phyloP scores from a whole-genome alignment of 2,797 vertebrate genomes.

The Poeciliopsis paucimaculata region DNA sequence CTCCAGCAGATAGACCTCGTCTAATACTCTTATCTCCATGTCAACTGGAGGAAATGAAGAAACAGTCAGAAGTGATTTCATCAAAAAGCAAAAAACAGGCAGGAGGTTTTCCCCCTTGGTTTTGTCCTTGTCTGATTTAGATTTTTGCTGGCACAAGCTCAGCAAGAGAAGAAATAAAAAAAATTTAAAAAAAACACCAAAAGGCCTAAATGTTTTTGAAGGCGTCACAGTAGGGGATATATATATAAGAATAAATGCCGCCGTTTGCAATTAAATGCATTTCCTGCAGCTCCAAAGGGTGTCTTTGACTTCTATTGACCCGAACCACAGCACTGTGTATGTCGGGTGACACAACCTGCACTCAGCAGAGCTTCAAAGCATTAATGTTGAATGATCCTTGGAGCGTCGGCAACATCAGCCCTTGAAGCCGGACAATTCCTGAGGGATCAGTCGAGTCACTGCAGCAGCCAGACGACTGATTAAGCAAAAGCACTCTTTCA shows the following conservation, averaged over 20 bases:
- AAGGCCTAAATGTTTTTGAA: neutral
- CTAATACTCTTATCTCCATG: neutral
- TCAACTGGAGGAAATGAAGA: constrained; percentile 5
- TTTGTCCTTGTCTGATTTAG: neutral
- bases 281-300: constrained; percentile 17
- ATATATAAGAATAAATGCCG: neutral
- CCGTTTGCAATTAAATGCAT: constrained; percentile 7
- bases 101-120: neutral
- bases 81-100: constrained; percentile 5
- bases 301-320: constrained; percentile 37
- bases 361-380: constrained; percentile 30
- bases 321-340: neutral
- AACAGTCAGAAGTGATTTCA: constrained; percentile 11
- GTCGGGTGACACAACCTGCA: constrained; percentile 23
- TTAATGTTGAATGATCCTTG: constrained; percentile 29
- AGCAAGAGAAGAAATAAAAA: too few relatives aligned
- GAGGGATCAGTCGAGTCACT: constrained; percentile 19
- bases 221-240: neutral
- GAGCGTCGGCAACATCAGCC: constrained; percentile 24
- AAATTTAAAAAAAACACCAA: neutral
- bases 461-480: constrained; percentile 24
- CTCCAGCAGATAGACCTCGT: neutral
- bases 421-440: constrained; percentile 32
- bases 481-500: constrained; percentile 25
- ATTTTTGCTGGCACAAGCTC: neutral